Conservation (phyloP, 2,113 vertebrate genomes). For the Vulpes vulpes region DNA sequence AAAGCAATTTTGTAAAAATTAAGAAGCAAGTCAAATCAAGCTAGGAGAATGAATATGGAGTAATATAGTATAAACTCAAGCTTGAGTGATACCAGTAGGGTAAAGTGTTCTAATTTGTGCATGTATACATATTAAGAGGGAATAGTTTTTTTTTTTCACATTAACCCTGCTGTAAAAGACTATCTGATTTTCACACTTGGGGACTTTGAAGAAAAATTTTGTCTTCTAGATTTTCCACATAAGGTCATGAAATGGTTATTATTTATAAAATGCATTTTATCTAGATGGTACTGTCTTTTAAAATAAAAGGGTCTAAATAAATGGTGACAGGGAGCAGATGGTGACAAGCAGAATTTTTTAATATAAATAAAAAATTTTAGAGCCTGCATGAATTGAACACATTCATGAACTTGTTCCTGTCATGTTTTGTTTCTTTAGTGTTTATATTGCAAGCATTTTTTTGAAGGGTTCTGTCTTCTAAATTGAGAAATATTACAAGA, state of each 20-base stretch:
- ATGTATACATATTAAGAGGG: slow-evolving; percentile 46
- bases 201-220: slow-evolving; percentile 75
- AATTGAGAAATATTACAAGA: not conserved
- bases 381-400: slow-evolving; percentile 63
- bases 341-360: slow-evolving; percentile 75
- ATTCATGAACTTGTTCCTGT: slow-evolving; percentile 56
- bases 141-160: slow-evolving; percentile 63
- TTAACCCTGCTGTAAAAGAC: slow-evolving; percentile 55
- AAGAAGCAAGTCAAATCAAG: slow-evolving; percentile 56
- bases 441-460: slow-evolving; percentile 45
- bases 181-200: slow-evolving; percentile 73
- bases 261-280: slow-evolving; percentile 83
- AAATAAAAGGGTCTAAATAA: slow-evolving; percentile 71
- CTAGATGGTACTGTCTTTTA: slow-evolving; percentile 79
- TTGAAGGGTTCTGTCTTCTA: slow-evolving; percentile 54
- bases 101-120: slow-evolving; percentile 69
- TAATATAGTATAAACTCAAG: slow-evolving; percentile 51
- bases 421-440: slow-evolving; percentile 71
- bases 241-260: slow-evolving; percentile 69
- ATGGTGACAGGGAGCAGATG: slow-evolving; percentile 71
- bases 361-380: slow-evolving; percentile 73
- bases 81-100: slow-evolving; percentile 46
- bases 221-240: slow-evolving; percentile 55
- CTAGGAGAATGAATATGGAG: not conserved
- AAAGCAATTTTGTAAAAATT: not conserved